A percentile compares a stretch with the other conserved stretches of the same genome.
These are phyloP conservation scores for Tricholaema leucomelas DNA, from an alignment of 2,113 vertebrate species.

Conservation along the genomic window DNA sequence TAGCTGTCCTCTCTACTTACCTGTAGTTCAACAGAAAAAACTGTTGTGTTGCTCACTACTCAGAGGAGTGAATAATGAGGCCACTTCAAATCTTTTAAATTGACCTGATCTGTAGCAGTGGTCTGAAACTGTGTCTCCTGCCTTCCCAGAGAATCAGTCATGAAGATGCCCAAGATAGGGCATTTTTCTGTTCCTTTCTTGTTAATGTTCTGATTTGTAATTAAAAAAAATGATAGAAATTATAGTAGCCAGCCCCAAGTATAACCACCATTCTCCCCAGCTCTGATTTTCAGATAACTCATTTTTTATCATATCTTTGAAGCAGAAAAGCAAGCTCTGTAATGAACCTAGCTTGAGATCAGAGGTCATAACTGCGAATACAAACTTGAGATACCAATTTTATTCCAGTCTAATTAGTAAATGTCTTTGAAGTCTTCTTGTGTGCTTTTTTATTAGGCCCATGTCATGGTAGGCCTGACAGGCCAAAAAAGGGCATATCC, in stretches of 20 bases:
- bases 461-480: too few relatives aligned
- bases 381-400: neutral
- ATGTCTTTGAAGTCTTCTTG: neutral
- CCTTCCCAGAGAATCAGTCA: neutral
- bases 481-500: too few relatives aligned
- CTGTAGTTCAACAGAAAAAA: neutral
- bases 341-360: neutral
- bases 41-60: neutral
- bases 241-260: neutral
- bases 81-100: neutral
- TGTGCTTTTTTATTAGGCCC: neutral
- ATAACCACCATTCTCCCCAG: accelerated
- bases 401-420: neutral
- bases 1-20: neutral
- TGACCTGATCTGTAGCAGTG: neutral
- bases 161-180: neutral
- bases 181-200: neutral
- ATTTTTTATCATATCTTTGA: neutral
- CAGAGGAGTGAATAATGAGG: accelerated
- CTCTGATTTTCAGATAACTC: neutral
- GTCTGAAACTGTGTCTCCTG: neutral
- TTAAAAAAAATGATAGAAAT: neutral
- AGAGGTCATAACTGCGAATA: neutral
- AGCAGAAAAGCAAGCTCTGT: neutral
- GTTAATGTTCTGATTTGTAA: neutral